These are phyloP conservation scores for Cephalotes varians DNA, from an alignment of 2,888 invertebrate species.

Conservation along the genomic window DNA sequence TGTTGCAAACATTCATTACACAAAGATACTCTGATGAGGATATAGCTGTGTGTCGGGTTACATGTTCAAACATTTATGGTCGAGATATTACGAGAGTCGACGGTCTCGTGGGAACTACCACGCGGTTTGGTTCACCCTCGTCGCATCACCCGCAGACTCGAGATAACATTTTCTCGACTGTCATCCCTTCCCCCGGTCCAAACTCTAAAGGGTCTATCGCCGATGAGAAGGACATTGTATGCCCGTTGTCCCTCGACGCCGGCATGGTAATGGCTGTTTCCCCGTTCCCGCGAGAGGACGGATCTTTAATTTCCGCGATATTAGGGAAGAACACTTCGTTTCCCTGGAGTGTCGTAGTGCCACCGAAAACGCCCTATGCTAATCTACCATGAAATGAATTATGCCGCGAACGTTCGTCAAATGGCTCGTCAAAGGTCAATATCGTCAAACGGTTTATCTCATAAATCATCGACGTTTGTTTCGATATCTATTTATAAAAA, in stretches of 20 bases:
- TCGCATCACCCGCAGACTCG: constrained; percentile 77
- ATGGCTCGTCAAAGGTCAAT: constrained; percentile 48
- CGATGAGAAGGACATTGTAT: constrained; percentile 76
- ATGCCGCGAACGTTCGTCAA: constrained; percentile 3
- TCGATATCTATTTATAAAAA: neutral
- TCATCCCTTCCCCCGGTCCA: constrained; percentile 42
- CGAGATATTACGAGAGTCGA: constrained; percentile 72
- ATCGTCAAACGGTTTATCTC: neutral
- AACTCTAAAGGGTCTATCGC: constrained; percentile 56
- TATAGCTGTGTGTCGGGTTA: constrained; percentile 36
- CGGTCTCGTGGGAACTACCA: constrained; percentile 69
- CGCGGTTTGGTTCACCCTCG: constrained; percentile 70
- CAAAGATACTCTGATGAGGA: neutral
- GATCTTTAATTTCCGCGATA: constrained; percentile 81
- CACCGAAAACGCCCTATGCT: constrained; percentile 4
- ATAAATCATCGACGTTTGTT: neutral
- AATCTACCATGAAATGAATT: constrained; percentile 45
- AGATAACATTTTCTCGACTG: constrained; percentile 78
- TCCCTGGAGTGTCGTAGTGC: constrained; percentile 72
- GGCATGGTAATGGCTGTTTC: constrained; percentile 75
- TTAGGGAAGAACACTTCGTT: constrained; percentile 74
- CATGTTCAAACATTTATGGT: constrained; percentile 74
- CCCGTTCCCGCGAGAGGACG: constrained; percentile 65
- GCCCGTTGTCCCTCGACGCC: constrained; percentile 75
- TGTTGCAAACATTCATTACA: constrained; percentile 24